Base-by-base conservation (phyloP, 1,140 invertebrate species). In the Papilio dardanus region DNA sequence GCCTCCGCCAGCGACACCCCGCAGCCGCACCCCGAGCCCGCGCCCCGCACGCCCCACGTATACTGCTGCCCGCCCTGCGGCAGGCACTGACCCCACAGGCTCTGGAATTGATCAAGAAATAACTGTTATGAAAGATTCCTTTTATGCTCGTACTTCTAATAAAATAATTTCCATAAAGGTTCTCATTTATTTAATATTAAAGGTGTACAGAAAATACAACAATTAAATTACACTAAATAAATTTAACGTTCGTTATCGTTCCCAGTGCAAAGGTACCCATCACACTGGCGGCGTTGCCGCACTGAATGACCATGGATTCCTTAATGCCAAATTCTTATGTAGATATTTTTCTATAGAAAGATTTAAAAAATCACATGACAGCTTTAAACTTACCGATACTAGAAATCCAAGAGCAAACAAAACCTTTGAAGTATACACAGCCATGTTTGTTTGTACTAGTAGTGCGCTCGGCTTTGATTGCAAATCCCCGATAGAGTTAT, bases 381-480 rank as follows among this genome's bases (percentile, higher is more conserved):
- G 24, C 21, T 28, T 58, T 58, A 58, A 58, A 58, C 54, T 58
- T 16, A 58, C 54, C 21, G 54, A 58, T 58, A 28, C 21, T 24
- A 58, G 10, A 58, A 58, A 58, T 58, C 54, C 54, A 4, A 58
- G 24, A 28, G 54, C 54, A 58, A 58, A 58, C 14, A 58, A 28
- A 14, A 30, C 21, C 54, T 58, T 24, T 58, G 54, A 2, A 58
- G 5, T 58, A 58, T 58, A 58, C 7, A 58, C 54, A 58, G 24
- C 54, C 54, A 58, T 58, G 24, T 58, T 58, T 58, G 54, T 24
- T 58, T 58, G 21, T n/a, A n/a, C n/a, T n/a, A n/a, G n/a, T 4
- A 28, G 54, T 58, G 12, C 54, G 54, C 10, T 28, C 24, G 7
- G 24, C 21, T 58, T 24, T 58, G 54, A 58, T 58, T 58, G 54